Conservation (phyloP, 2,113 vertebrate species). For the Circaetus cinerascens region DNA sequence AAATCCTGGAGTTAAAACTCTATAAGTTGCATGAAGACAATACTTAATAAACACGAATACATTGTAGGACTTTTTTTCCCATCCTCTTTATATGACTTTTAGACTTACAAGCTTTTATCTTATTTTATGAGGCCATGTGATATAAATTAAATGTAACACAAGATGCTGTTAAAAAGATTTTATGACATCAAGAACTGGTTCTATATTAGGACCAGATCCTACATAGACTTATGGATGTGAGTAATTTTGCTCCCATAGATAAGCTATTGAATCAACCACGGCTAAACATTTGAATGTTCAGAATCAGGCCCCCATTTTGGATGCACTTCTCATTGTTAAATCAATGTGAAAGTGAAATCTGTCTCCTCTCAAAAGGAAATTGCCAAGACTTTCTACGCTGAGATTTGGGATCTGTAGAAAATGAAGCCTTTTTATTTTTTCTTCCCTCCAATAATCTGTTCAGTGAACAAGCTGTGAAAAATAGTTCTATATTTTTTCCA, state of each 20-base stretch:
- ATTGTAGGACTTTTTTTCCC: constrained; percentile 51
- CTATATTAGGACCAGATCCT: constrained; percentile 74
- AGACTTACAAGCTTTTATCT: constrained; percentile 74
- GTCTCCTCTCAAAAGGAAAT: constrained; percentile 77
- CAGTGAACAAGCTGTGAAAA: constrained; percentile 86
- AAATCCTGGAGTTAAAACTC: constrained; percentile 42
- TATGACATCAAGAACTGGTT: constrained; percentile 74
- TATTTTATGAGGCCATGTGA: constrained; percentile 72
- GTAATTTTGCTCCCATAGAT: constrained; percentile 25
- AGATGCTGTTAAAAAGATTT: constrained; percentile 78
- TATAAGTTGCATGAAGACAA: background rate
- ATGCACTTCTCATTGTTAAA: constrained; percentile 75
- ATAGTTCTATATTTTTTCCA: constrained; percentile 83
- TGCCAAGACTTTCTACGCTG: constrained; percentile 78
- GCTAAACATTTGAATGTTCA: background rate
- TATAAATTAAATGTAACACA: constrained; percentile 79
- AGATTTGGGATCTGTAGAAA: constrained; percentile 78
- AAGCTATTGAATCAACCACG: constrained; percentile 12
- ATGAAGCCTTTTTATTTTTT: constrained; percentile 76
- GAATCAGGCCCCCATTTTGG: constrained; percentile 64
- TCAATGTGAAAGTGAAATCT: constrained; percentile 80
- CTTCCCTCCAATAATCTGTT: constrained; percentile 81
- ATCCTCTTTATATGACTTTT: constrained; percentile 65
- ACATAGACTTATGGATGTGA: constrained; percentile 24
- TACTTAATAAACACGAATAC: constrained; percentile 59